Conservation (phyloP, 1,140 invertebrate genomes). For the Babylonia areolata region DNA sequence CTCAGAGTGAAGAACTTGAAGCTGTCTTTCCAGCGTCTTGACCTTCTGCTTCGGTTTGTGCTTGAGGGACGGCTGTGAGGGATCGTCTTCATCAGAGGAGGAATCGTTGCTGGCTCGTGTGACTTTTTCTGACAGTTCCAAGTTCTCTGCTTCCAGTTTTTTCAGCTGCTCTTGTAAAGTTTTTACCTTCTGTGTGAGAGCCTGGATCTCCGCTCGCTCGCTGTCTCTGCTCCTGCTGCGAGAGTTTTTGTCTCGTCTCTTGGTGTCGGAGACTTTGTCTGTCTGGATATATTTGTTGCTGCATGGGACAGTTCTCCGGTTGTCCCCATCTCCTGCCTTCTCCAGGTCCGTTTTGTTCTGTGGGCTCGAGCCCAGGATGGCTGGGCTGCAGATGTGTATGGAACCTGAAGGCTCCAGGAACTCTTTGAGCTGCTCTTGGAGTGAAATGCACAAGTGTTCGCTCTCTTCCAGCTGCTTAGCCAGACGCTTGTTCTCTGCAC, state of each 20-base stretch:
- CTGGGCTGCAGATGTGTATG: background rate
- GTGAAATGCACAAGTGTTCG: slow-evolving; percentile 39
- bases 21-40: slow-evolving; percentile 46
- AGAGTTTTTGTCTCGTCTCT: background rate
- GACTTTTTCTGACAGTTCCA: slow-evolving; percentile 37
- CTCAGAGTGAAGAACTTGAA: slow-evolving; percentile 53
- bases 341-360: background rate
- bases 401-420: slow-evolving; percentile 6
- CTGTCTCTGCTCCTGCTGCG: background rate
- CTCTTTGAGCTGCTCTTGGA: slow-evolving; percentile 44
- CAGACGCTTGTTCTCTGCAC: slow-evolving; percentile 39
- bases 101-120: background rate
- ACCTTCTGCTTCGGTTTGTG: slow-evolving; percentile 36
- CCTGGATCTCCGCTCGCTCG: slow-evolving; percentile 28
- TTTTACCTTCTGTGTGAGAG: slow-evolving; percentile 34
- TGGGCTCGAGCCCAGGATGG: background rate
- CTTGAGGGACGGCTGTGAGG: background rate
- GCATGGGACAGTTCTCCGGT: background rate
- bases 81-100: slow-evolving; percentile 31
- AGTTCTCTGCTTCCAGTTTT: slow-evolving; percentile 46
- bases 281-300: slow-evolving; percentile 6
- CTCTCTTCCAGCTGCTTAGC: slow-evolving; percentile 46
- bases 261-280: background rate
- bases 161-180: slow-evolving; percentile 37
- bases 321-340: background rate